These are phyloP conservation scores for Sturmia bella DNA, from an alignment of 2,888 invertebrate species.

Conservation along the genomic window DNA sequence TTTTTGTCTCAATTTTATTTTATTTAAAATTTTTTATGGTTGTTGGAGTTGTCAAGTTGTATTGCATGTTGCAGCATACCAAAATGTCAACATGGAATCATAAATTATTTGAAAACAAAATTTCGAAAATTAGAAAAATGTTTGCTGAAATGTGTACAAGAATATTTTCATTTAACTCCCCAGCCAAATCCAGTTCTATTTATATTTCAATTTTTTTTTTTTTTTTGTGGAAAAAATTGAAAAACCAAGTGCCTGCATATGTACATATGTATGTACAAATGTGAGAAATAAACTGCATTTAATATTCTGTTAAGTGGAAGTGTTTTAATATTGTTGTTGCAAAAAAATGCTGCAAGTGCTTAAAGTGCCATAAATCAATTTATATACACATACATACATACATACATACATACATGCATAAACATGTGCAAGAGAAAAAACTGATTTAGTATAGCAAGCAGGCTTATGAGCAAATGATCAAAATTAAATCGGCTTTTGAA, in stretches of 20 bases:
- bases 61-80: constrained; percentile 56
- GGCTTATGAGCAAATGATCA: no score
- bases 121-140: constrained; percentile 30
- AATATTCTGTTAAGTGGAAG: neutral
- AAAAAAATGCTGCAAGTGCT: no score
- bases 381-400: neutral
- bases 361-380: no score
- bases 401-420: neutral
- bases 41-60: constrained; percentile 51
- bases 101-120: constrained; percentile 56
- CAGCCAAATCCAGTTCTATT: constrained; percentile 13
- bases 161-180: constrained; percentile 9
- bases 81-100: constrained; percentile 67
- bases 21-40: constrained; percentile 24
- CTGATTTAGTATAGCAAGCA: no score
- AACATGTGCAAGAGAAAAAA: neutral
- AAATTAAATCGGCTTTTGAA: no score
- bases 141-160: constrained; percentile 11
- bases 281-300: no score
- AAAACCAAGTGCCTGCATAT: no score
- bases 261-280: no score
- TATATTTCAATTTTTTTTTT: neutral
- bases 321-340: neutral
- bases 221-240: neutral
- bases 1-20: neutral